phyloP scores from a whole-genome alignment of 2,888 invertebrate genomes.

The Bedellia somnulentella region DNA sequence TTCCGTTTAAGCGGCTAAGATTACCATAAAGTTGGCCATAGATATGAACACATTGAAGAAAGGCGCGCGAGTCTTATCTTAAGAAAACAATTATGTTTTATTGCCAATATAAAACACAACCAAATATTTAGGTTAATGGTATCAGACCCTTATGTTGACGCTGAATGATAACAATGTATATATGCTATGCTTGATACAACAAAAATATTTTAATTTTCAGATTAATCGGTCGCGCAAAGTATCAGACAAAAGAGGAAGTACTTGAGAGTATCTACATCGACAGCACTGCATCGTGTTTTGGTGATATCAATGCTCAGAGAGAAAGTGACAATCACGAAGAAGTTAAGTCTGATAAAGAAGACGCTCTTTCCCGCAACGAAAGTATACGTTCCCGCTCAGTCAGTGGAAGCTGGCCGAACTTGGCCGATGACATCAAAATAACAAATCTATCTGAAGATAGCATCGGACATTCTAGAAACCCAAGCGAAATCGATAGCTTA shows the following conservation, averaged over 20 bases:
- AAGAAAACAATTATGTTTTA: too few relatives aligned
- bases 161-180: too few relatives aligned
- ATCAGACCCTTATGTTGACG: too few relatives aligned
- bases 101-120: too few relatives aligned
- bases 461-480: conserved; percentile 48
- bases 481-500: conserved; percentile 60
- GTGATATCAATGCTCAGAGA: conserved; percentile 45
- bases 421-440: conserved; percentile 43
- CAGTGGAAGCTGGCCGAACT: conserved; percentile 50
- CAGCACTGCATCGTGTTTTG: conserved; percentile 53
- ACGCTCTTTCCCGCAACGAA: conserved; percentile 29
- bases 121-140: too few relatives aligned
- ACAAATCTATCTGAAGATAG: conserved; percentile 50
- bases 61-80: too few relatives aligned
- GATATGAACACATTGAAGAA: too few relatives aligned
- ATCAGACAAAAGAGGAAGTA: conserved; percentile 54
- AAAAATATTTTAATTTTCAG: conserved; percentile 22
- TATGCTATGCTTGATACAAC: too few relatives aligned
- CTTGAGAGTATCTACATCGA: conserved; percentile 54
- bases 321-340: conserved; percentile 28
- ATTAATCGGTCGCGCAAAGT: conserved; percentile 50
- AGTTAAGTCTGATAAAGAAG: conserved; percentile 35
- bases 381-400: conserved; percentile 39
- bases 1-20: too few relatives aligned
- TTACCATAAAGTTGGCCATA: too few relatives aligned